Evolutionary conservation across 1,140 invertebrate species (phyloP), one percentile per base, ranked within the genome.

Genomic region (Chironomus striatipennis): DNA sequence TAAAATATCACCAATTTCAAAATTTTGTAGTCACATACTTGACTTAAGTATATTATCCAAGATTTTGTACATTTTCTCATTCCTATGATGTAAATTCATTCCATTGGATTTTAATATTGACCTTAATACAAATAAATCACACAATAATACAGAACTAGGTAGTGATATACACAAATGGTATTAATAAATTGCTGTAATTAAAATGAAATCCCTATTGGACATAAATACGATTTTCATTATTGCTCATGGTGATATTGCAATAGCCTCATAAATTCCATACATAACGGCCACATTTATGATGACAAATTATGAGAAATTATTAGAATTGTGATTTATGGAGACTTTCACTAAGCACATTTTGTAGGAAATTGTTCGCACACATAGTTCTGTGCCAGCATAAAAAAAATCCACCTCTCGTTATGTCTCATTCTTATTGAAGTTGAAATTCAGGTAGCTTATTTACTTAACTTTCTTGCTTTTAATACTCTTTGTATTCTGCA

Each of bases 401-500:
- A 57, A 57, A n/a, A 12, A 34, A 34, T 34, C 24, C 24, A 34
- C 24, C 24, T 34, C 24, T 34, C 24, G 5, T 5, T 34, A 34
- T 34, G 24, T 57, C 47, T 57, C 47, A n/a, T 57, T 57, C 47
- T 57, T 57, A 12, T 57, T 57, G n/a, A 57, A 57, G 47, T 57
- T n/a, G n/a, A 57, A 12, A 57, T 57, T 57, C 47, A 57, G n/a
- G 47, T 57, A 57, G 47, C 47, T 57, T 57, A 57, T 57, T 57
- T 57, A 57, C n/a, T 57, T 57, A 57, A 57, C 47, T 57, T 15
- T n/a, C 12, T 34, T 34, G 24, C 24, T 5, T 34, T 34, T 34
- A 2, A 34, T 34, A 34, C 24, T 34, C 24, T 34, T n/a, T n/a
- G n/a, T n/a, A 34, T 34, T n/a, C 12, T 57, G n/a, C 47, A 57